Percentiles rank a stretch among this genome's conserved stretches.
Conservation (phyloP, 2,113 vertebrate species). For the Neolamprologus falcicula region DNA sequence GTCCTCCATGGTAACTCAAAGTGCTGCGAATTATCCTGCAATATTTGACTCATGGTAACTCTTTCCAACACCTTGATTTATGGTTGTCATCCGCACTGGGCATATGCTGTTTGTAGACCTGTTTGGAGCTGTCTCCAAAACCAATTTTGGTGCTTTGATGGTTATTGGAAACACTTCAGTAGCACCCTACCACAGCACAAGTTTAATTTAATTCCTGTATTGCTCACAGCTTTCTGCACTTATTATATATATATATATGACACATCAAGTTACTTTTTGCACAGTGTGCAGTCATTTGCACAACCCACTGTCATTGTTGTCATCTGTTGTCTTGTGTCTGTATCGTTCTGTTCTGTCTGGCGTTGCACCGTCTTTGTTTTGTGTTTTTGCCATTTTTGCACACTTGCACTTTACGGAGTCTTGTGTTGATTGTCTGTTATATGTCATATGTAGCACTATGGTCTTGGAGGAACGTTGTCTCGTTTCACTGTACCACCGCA, state of each 20-base stretch:
- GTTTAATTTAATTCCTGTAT: neutral
- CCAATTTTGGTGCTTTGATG: neutral
- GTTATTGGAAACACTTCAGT: neutral
- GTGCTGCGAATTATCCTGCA: neutral
- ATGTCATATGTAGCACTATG: neutral
- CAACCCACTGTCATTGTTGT: neutral
- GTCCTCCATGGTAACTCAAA: neutral
- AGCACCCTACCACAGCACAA: neutral
- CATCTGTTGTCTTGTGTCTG: neutral
- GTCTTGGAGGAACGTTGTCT: neutral
- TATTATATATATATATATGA: neutral
- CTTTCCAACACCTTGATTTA: neutral
- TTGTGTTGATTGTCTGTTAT: neutral
- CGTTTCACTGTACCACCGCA: neutral
- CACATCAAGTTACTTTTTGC: neutral
- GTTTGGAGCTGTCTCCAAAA: neutral
- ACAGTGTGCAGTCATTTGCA: neutral
- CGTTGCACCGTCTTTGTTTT: neutral
- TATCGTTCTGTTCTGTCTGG: neutral
- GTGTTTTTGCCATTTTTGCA: neutral
- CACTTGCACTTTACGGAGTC: fast-evolving
- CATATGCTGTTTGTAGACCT: neutral
- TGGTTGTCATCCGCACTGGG: neutral
- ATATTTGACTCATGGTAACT: neutral
- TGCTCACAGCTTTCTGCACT: neutral